Evolutionary conservation across 2,888 invertebrate genomes (phyloP).

Genomic region (Drosophila cognata): DNA sequence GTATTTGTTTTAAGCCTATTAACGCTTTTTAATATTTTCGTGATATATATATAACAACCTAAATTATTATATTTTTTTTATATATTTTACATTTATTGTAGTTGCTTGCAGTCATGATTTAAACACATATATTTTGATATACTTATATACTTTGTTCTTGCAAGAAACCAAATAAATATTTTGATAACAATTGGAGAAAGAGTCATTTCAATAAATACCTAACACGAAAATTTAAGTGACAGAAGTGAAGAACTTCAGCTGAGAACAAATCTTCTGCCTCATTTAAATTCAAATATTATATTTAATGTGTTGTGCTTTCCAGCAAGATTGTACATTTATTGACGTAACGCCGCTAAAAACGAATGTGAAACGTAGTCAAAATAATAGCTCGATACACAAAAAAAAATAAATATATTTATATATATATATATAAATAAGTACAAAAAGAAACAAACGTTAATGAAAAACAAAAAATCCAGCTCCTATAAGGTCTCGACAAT

Average conservation of each 20-base stretch:
- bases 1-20: not conserved
- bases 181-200: not conserved
- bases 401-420: not conserved
- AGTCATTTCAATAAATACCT: not conserved
- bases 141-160: not conserved
- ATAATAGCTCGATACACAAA: constrained; percentile 1
- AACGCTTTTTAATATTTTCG: not conserved
- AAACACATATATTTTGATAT: not conserved
- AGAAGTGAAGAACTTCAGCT: not conserved
- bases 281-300: not conserved
- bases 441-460: constrained; percentile 14
- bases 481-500: not conserved
- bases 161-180: not conserved
- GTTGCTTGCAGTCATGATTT: not conserved
- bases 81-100: not conserved
- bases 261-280: not conserved
- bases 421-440: not conserved
- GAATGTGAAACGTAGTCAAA: constrained; percentile 15
- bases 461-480: not conserved
- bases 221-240: not conserved
- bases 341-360: not conserved
- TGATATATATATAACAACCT: not conserved
- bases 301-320: not conserved
- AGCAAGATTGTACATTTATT: not conserved
- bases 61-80: not conserved